Conservation (phyloP, 2,797 vertebrate genomes). For the Gymnoscopelus microlampas region DNA sequence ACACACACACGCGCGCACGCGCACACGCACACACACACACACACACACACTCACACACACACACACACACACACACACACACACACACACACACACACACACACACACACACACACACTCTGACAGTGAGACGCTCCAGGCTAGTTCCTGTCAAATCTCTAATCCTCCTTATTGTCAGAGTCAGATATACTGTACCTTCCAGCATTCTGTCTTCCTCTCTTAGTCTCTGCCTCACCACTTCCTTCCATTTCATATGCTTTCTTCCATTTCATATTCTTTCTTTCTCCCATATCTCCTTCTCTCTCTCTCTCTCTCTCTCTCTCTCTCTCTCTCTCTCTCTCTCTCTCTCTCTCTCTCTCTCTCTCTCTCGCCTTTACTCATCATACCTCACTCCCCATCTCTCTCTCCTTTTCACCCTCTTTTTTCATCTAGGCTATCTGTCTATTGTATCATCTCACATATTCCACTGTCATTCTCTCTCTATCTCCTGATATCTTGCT, state of each 20-base stretch:
- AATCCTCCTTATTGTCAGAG: conserved; percentile 65
- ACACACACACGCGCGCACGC: conserved; percentile 24
- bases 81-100: not conserved
- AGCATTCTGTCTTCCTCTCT: conserved; percentile 19
- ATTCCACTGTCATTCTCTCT: not conserved
- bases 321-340: not conserved
- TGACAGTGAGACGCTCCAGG: conserved; percentile 47
- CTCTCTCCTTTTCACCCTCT: conserved; percentile 5
- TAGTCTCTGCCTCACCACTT: not conserved
- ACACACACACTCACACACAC: not conserved
- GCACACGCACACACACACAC: not conserved
- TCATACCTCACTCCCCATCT: conserved; percentile 4
- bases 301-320: not conserved
- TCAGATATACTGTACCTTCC: conserved; percentile 53
- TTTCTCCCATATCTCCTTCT: not conserved
- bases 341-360: conserved; percentile 11
- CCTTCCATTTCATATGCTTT: not conserved
- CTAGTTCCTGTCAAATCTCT: conserved; percentile 52
- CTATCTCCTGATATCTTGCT: not conserved
- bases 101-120: conserved; percentile 5
- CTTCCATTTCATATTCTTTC: not conserved
- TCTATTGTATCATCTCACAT: not conserved
- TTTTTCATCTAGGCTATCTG: not conserved
- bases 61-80: conserved; percentile 5
- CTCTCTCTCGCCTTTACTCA: conserved; percentile 1